Base-by-base conservation (phyloP, 2,797 vertebrate species). In the Pelochelys cantorii region DNA sequence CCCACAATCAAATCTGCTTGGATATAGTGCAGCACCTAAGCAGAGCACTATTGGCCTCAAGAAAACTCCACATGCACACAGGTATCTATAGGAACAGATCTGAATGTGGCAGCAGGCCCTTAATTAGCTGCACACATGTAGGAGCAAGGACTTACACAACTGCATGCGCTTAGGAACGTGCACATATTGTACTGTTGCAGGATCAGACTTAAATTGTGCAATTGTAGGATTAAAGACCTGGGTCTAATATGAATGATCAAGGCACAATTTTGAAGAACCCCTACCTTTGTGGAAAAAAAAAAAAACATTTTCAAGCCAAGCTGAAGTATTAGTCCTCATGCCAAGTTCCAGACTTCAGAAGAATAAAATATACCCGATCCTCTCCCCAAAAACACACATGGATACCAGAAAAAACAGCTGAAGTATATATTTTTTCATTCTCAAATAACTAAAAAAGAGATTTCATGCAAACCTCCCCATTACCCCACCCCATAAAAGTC, bases 241-340 rank as follows among this genome's bases (percentile, higher is more conserved):
- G 84, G 90, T 93, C 18, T 71, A 84, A 59, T 84, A 62, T 84
- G 79, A 83, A 86, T 57, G 88, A 71, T 81, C 84, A 75, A 95
- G 82, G 80, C 59, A 84, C 81, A 84, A 79, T 90, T 93, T 89
- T 92, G 94, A 84, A 86, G n/a, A 13, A 25, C 11, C 88, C 86
- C 0, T 93, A 84, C 81, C 80, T 84, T 86, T 86, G 65, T 80
- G 86, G 90, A 93, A 96, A 88, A 93, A 92, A 93, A 96, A 88
- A 93, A 88, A 94, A 94, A 89, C 37, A 84, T 37, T 20, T 42
- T 59, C 77, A 90, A 0, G 3, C 78, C 65, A 80, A 78, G 68
- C 54, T 81, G 74, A 22, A 89, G 48, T 52, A 86, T 27, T 22
- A 77, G 37, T 90, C 79, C 79, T 75, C 79, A 87, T 65, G 11